A percentile compares a stretch with the other conserved stretches of the same genome.
Conservation (phyloP, 2,888 invertebrate species). For the Cryptophagus acutangulus region DNA sequence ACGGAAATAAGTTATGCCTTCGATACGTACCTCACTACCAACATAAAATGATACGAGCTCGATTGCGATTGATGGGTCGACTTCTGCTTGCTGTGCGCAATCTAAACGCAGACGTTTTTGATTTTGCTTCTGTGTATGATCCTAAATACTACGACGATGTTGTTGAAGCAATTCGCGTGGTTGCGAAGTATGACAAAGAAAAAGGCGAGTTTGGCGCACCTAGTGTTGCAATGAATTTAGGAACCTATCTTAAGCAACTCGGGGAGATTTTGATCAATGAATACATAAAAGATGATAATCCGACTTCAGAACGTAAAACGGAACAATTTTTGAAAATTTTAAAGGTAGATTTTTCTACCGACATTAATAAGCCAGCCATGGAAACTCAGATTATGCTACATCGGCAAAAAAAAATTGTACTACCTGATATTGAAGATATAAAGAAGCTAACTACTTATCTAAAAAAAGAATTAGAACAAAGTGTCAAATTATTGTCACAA, state of each 20-base stretch:
- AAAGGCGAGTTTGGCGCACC: conserved; percentile 13
- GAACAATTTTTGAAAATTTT: conserved; percentile 16
- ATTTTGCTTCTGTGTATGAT: conserved; percentile 17
- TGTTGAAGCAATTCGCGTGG: conserved; percentile 12
- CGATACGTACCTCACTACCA: conserved; percentile 21
- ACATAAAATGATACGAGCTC: conserved; percentile 17
- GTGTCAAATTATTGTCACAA: not conserved
- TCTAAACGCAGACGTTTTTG: conserved; percentile 5
- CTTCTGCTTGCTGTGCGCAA: conserved; percentile 10
- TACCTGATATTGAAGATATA: conserved; percentile 13
- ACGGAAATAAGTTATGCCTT: conserved; percentile 23
- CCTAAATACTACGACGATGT: conserved; percentile 16
- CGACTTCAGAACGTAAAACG: conserved; percentile 9
- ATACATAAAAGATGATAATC: conserved; percentile 20
- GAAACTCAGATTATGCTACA: conserved; percentile 13
- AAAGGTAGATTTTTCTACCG: conserved; percentile 11
- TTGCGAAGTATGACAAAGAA: conserved; percentile 15
- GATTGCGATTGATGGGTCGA: conserved; percentile 14
- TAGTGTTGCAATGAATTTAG: conserved; percentile 18
- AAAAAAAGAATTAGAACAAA: not conserved
- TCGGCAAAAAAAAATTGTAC: conserved; percentile 13
- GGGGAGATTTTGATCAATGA: conserved; percentile 11
- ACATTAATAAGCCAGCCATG: conserved; percentile 12
- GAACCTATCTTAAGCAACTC: conserved; percentile 22
- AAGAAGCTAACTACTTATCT: conserved; percentile 9